These are phyloP conservation scores for Dilophus febrilis DNA, from an alignment of 2,888 invertebrate genomes.

Conservation along the genomic window DNA sequence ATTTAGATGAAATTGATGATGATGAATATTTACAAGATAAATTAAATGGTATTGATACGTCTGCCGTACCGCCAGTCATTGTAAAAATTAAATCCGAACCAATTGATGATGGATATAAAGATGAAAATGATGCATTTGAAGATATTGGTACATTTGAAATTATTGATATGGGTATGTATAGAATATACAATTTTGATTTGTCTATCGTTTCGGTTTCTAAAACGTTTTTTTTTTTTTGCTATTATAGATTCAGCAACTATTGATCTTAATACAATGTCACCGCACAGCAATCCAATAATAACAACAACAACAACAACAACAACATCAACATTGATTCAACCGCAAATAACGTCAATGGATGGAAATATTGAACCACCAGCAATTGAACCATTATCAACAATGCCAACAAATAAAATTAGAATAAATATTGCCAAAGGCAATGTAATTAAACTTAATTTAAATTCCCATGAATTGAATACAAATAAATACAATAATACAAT, in stretches of 20 bases:
- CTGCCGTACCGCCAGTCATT: conserved; percentile 12
- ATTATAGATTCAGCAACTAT: not conserved
- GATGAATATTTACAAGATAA: no score
- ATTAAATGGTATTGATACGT: conserved; percentile 12
- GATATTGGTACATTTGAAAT: conserved; percentile 28
- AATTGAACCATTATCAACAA: conserved; percentile 31
- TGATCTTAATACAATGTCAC: not conserved
- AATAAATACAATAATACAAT: conserved; percentile 17
- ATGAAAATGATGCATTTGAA: conserved; percentile 27
- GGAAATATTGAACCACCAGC: conserved; percentile 55
- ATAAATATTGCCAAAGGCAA: conserved; percentile 63
- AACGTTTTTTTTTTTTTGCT: not conserved
- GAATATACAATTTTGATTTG: not conserved
- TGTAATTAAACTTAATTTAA: conserved; percentile 24
- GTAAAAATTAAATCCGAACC: conserved; percentile 57
- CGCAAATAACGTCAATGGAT: conserved; percentile 50
- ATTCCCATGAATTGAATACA: conserved; percentile 21
- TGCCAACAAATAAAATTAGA: conserved; percentile 44
- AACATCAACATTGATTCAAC: not conserved
- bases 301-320: not conserved
- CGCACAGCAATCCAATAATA: not conserved
- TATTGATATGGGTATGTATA: conserved; percentile 16
- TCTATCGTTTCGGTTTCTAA: not conserved
- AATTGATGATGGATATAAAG: conserved; percentile 38
- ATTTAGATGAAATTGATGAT: conserved; percentile 27